Conservation (phyloP, 2,113 vertebrate species). For the Cephalopholis sonnerati region DNA sequence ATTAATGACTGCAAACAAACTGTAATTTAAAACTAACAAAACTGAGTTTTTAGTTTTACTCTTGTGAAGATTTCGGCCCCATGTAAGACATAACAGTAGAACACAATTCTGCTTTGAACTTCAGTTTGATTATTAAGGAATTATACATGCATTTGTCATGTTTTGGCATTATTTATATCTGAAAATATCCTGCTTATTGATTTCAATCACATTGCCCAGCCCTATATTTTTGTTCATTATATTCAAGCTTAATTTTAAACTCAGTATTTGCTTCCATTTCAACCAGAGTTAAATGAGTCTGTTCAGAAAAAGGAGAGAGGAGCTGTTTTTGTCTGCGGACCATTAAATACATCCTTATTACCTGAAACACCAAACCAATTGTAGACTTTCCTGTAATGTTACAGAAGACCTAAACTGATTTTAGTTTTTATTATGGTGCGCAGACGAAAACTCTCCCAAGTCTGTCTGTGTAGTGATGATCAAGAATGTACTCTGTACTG, state of each 20-base stretch:
- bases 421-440: constrained; percentile 18
- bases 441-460: constrained; percentile 40
- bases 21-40: constrained; percentile 4
- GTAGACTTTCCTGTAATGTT: constrained; percentile 1
- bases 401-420: neutral
- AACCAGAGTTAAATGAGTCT: constrained; percentile 10
- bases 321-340: constrained; percentile 21
- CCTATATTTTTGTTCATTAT: constrained; percentile 3
- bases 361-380: constrained; percentile 1
- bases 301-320: constrained; percentile 9
- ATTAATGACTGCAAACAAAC: neutral
- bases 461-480: constrained; percentile 16
- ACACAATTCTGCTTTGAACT: neutral
- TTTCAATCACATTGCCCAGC: constrained; percentile 18
- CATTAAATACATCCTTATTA: constrained; percentile 8
- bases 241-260: constrained; percentile 5
- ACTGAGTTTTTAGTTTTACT: neutral
- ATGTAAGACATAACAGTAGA: neutral
- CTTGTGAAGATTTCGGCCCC: neutral
- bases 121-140: neutral
- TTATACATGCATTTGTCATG: neutral
- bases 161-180: neutral
- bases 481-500: neutral
- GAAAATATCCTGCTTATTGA: constrained; percentile 3
- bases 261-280: constrained; percentile 13